Conservation (phyloP, 2,888 invertebrate species). For the Rhagonycha fulva region DNA sequence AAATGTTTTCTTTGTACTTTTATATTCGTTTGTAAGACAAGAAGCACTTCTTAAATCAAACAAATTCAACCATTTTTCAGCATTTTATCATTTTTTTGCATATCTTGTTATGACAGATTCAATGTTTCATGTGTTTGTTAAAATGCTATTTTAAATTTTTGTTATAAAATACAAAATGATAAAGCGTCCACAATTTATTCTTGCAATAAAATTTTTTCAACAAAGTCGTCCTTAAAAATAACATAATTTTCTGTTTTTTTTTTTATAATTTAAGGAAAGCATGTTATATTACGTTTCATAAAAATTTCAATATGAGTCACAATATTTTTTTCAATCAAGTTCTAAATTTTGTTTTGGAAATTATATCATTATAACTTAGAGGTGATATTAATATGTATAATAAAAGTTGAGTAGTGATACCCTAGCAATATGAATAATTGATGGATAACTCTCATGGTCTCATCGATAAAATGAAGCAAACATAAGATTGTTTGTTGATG, state of each 20-base stretch:
- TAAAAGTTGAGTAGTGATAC: neutral
- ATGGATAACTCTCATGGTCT: neutral
- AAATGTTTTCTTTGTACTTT: neutral
- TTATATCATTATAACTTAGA: too few species aligned
- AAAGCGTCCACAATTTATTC: neutral
- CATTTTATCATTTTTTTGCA: neutral
- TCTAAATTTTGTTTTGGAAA: too few species aligned
- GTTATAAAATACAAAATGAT: neutral
- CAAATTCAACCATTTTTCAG: neutral
- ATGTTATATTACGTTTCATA: neutral
- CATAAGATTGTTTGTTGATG: neutral
- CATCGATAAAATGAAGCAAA: neutral
- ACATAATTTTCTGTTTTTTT: neutral
- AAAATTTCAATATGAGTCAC: neutral
- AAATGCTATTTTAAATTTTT: neutral
- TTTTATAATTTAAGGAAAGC: neutral
- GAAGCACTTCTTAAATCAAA: neutral
- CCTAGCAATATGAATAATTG: neutral
- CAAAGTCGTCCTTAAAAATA: neutral
- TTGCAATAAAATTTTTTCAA: neutral
- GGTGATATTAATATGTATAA: neutral
- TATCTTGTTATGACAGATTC: neutral
- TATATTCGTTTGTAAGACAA: neutral
- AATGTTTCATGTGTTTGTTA: neutral
- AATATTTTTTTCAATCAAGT: neutral